These are phyloP conservation scores for Melanotaenia maccullochi DNA, from an alignment of 2,797 vertebrate genomes.

Conservation along the genomic window DNA sequence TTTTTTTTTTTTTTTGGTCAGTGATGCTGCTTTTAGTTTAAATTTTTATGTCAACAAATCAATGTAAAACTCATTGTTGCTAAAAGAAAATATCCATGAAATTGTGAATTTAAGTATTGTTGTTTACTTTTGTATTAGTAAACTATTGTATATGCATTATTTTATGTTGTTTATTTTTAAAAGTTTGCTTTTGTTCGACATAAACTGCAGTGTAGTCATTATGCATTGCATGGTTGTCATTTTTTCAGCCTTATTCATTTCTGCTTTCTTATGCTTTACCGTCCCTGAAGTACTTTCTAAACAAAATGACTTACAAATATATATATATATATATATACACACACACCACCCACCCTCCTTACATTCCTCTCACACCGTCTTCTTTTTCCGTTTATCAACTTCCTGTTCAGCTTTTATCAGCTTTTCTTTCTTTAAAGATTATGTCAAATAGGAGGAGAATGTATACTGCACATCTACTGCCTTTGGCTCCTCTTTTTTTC, in stretches of 20 bases:
- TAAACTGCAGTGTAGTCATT: neutral
- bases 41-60: neutral
- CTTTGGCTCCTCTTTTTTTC: slow-evolving; percentile 45
- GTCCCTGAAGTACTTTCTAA: neutral
- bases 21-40: no score
- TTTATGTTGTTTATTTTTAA: no score
- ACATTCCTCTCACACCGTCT: neutral
- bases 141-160: no score
- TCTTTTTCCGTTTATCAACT: slow-evolving; percentile 1
- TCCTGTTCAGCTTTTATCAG: slow-evolving; percentile 12
- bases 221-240: neutral
- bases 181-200: no score
- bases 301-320: no score
- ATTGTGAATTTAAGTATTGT: no score
- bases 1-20: no score
- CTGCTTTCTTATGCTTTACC: neutral
- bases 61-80: no score
- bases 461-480: slow-evolving; percentile 23
- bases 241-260: neutral
- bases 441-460: neutral
- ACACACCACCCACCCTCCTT: neutral
- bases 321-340: no score
- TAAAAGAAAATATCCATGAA: no score
- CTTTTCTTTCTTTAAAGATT: slow-evolving; percentile 23
- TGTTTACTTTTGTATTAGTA: no score